These are phyloP conservation scores for Drosophila lutescens DNA, from an alignment of 2,888 invertebrate genomes.

Conservation along the genomic window DNA sequence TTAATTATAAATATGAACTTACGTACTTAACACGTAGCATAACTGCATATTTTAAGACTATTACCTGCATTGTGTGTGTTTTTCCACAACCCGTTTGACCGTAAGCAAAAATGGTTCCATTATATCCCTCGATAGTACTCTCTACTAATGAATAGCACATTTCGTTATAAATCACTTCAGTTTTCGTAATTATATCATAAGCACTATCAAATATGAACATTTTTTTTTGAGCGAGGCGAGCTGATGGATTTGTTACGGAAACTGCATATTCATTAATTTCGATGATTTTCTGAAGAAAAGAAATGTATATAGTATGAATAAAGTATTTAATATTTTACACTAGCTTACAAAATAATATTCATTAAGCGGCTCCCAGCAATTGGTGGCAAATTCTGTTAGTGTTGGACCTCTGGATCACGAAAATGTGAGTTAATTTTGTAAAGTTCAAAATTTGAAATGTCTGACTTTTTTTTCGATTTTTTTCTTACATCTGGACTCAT, in stretches of 20 bases:
- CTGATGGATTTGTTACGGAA: slow-evolving; percentile 87
- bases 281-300: slow-evolving; percentile 86
- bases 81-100: slow-evolving; percentile 97
- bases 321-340: no score
- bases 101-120: slow-evolving; percentile 96
- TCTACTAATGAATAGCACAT: slow-evolving; percentile 93
- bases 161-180: slow-evolving; percentile 94
- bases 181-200: slow-evolving; percentile 91
- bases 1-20: no score
- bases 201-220: slow-evolving; percentile 93
- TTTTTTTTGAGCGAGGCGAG: slow-evolving; percentile 87
- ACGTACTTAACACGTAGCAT: no score
- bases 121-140: slow-evolving; percentile 95
- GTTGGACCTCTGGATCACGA: no score
- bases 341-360: no score
- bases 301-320: no score
- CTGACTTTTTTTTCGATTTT: no score
- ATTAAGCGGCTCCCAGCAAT: no score
- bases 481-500: no score
- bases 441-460: no score
- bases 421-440: no score
- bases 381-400: no score
- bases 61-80: slow-evolving; percentile 95
- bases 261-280: slow-evolving; percentile 87
- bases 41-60: neutral